Conservation (phyloP, 2,797 vertebrate genomes). For the Zalophus californianus region DNA sequence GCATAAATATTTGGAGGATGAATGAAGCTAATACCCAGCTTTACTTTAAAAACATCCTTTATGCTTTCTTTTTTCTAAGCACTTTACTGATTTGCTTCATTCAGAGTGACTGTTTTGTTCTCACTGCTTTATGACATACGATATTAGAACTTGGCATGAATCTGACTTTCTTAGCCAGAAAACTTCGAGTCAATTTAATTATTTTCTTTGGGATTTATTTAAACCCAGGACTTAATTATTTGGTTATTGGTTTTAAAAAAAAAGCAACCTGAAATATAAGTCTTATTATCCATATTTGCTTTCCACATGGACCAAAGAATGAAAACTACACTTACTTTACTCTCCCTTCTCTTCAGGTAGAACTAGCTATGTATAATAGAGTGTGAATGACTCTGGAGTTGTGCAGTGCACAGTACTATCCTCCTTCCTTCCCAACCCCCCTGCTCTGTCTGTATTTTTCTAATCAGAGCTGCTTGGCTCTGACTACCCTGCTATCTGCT, state of each 20-base stretch:
- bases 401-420: background rate
- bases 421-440: background rate
- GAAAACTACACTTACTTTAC: background rate
- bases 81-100: conserved; percentile 41
- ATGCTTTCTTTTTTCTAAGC: background rate
- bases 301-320: background rate
- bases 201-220: conserved; percentile 52
- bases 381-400: background rate
- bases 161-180: conserved; percentile 24
- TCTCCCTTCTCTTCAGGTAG: background rate
- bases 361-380: background rate
- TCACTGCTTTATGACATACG: background rate
- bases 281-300: conserved; percentile 6
- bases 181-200: conserved; percentile 41
- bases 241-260: conserved; percentile 49
- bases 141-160: conserved; percentile 52
- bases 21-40: background rate
- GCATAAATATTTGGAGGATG: background rate
- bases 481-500: background rate
- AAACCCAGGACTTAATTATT: conserved; percentile 52
- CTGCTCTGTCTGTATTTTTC: background rate
- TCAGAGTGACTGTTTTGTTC: background rate
- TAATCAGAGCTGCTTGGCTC: background rate
- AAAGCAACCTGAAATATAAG: background rate
- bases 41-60: background rate